Conservation (phyloP, 2,113 vertebrate species). For the Tautogolabrus adspersus region DNA sequence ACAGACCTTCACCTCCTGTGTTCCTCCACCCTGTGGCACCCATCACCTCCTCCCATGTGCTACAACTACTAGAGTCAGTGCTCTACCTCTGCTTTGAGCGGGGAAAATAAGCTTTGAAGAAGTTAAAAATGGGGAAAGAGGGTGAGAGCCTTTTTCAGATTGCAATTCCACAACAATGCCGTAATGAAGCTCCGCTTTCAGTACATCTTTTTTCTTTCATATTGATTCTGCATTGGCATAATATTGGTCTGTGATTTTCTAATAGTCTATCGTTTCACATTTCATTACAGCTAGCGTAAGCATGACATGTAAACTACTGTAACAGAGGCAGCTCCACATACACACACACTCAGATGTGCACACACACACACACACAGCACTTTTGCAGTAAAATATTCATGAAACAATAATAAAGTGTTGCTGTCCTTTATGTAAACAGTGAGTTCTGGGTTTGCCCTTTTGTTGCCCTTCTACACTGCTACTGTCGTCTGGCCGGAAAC, state of each 20-base stretch:
- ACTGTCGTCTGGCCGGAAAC: conserved; percentile 79
- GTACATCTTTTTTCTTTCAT: too few relatives aligned
- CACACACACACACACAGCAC: too few relatives aligned
- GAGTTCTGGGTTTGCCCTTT: conserved; percentile 62
- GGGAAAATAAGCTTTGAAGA: conserved; percentile 28
- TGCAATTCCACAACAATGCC: neutral
- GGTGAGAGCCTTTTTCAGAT: neutral
- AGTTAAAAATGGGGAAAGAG: neutral
- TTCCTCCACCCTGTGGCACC: conserved; percentile 6
- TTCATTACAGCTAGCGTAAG: too few relatives aligned
- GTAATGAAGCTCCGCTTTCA: too few relatives aligned
- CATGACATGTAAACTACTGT: too few relatives aligned
- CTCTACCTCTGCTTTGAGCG: conserved; percentile 37
- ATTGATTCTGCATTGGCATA: too few relatives aligned
- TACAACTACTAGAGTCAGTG: conserved; percentile 5
- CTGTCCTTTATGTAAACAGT: conserved; percentile 27
- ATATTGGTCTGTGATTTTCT: too few relatives aligned
- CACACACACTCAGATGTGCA: too few relatives aligned
- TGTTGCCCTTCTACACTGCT: conserved; percentile 56
- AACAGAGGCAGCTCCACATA: too few relatives aligned
- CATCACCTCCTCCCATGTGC: conserved; percentile 27
- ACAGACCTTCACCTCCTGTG: conserved; percentile 33
- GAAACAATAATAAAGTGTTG: neutral
- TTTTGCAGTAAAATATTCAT: neutral
- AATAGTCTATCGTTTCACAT: too few relatives aligned